Percentiles rank a stretch among this genome's conserved stretches.
Conservation (phyloP, 2,113 vertebrate species). For the Sakesphorus luctuosus region DNA sequence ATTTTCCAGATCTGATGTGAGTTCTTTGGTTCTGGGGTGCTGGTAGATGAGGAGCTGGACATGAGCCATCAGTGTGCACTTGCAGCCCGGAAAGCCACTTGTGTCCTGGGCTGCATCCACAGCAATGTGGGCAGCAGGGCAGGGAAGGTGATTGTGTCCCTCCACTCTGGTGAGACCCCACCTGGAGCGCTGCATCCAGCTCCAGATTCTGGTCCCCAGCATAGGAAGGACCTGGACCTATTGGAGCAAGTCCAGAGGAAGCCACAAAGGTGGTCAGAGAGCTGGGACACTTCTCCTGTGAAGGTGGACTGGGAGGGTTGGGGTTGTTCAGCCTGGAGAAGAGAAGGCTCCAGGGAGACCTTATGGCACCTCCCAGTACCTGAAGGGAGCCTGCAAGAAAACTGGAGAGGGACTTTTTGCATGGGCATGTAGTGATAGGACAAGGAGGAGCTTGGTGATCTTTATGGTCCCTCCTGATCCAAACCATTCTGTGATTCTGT, state of each 20-base stretch:
- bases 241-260: neutral
- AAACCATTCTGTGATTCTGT: neutral
- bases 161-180: neutral
- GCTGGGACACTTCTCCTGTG: neutral
- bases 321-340: neutral
- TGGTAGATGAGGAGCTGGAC: neutral
- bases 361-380: no score
- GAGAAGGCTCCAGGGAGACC: neutral
- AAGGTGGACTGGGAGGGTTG: neutral
- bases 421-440: neutral
- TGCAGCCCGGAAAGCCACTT: neutral
- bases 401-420: neutral
- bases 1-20: neutral
- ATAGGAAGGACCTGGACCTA: neutral
- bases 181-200: neutral
- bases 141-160: neutral
- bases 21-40: neutral
- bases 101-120: neutral
- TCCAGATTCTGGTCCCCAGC: neutral
- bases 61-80: accelerated
- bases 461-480: neutral
- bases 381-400: no score
- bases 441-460: accelerated
- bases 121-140: neutral
- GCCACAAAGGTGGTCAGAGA: neutral